Evolutionary conservation across 2,888 invertebrate genomes (phyloP).

Genomic region (Serrognathus titanus): DNA sequence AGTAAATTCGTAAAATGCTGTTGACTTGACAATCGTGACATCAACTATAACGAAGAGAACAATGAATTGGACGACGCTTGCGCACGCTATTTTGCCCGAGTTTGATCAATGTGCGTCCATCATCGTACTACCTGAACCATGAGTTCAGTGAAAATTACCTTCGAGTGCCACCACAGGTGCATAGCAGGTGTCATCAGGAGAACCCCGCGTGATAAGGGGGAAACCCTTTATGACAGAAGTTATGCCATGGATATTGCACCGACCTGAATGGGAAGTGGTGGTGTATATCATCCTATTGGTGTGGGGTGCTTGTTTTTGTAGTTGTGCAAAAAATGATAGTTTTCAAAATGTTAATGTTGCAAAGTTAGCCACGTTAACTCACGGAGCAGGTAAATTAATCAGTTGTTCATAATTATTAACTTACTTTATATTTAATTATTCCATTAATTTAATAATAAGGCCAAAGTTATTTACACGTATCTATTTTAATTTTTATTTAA

Average conservation of each 20-base stretch:
- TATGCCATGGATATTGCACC: conserved; percentile 20
- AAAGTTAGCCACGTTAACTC: conserved; percentile 12
- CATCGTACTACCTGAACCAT: conserved; percentile 20
- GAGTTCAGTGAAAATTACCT: conserved; percentile 18
- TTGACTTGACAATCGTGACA: not conserved
- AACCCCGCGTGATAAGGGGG: conserved; percentile 7
- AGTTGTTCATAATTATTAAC: no score
- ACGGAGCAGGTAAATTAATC: conserved; percentile 13
- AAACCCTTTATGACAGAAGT: conserved; percentile 18
- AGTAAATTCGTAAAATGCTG: not conserved
- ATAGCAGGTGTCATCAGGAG: conserved; percentile 2
- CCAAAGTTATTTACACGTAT: no score
- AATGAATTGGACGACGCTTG: conserved; percentile 28
- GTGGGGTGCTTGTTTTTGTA: conserved; percentile 2
- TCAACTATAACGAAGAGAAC: not conserved
- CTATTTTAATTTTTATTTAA: no score
- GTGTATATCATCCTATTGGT: not conserved
- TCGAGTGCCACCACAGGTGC: conserved; percentile 7
- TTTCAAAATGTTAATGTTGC: not conserved
- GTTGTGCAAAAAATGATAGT: not conserved
- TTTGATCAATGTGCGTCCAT: conserved; percentile 41
- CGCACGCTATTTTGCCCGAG: conserved; percentile 30
- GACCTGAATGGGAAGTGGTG: not conserved
- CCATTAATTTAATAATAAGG: no score
- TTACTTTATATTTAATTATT: no score